Evolutionary conservation across 2,113 vertebrate species (phyloP), one percentile per base, ranked within the genome.

Genomic region (Lampris megalopsis): DNA sequence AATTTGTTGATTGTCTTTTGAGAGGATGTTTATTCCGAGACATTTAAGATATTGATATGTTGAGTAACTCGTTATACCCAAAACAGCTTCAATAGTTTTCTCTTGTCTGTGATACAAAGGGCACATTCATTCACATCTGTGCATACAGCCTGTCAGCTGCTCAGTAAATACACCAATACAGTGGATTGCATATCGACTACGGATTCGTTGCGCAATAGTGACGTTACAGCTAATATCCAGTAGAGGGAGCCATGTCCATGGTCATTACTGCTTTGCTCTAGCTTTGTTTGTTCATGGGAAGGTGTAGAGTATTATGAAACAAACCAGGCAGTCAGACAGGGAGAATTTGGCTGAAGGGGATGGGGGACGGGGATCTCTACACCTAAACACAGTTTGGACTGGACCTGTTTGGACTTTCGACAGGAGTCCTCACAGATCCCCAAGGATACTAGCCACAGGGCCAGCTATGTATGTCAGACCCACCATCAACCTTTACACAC

Each of bases 231-330:
- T 58, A 57, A 3, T 35, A 9, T 43, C 74, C 65, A 69, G 57
- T 54, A 93, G 92, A 89, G 84, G 87, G 89, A 13, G 88, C 87
- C 85, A 86, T 63, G 73, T 66, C 72, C 74, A 82, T 75, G 86
- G 53, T 50, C 43, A 40, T 66, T 35, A 5, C 52, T 70, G 50
- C 35, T 4, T 50, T n/a, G 5, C 13, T 8, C 49, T 35, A 9
- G 2, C 4, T 4, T 52, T 13, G 13, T 43, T 37, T 36, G 2
- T 53, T 59, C 24, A 47, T 9, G 35, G 9, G 35, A 9, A 58
- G 53, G 48, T 3, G 47, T 11, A 8, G 36, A 7, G 3, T n/a
- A 65, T 50, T 1, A 10, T 10, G 36, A 50, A 41, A 38, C 36
- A 6, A 63, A 49, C 24, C 3, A 40, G 57, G 43, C 42, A 59